These are phyloP conservation scores for Agonopterix alstromeriana DNA, from an alignment of 2,888 invertebrate species.

Conservation along the genomic window DNA sequence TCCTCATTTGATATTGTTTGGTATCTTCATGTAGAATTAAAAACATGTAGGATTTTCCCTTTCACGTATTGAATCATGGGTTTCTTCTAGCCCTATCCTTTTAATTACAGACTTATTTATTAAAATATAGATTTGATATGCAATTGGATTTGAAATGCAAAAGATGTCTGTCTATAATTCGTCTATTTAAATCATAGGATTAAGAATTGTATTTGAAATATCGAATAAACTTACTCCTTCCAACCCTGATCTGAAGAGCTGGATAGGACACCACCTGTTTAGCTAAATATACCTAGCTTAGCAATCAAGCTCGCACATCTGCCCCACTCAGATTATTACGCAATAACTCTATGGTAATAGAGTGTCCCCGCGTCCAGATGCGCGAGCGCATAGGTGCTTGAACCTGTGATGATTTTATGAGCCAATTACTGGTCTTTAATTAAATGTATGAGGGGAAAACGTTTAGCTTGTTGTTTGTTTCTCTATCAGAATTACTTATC, in stretches of 20 bases:
- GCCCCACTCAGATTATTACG: constrained; percentile 61
- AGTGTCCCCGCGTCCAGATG: constrained; percentile 58
- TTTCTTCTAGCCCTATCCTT: no score
- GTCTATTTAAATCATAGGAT: no score
- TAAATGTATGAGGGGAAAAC: neutral
- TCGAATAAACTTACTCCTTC: neutral
- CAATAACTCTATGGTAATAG: constrained; percentile 59
- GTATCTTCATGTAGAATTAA: no score
- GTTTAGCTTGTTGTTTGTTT: neutral
- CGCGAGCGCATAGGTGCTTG: constrained; percentile 14
- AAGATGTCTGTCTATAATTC: neutral
- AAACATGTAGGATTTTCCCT: no score
- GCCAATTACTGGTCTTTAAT: neutral
- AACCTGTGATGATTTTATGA: neutral
- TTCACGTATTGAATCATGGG: no score
- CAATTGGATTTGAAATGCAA: neutral
- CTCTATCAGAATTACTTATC: no score
- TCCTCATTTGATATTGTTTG: no score
- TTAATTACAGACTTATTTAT: neutral
- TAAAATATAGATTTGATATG: neutral
- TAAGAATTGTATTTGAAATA: no score
- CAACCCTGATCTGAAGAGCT: constrained; percentile 43
- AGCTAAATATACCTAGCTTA: constrained; percentile 51
- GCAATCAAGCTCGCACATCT: constrained; percentile 68
- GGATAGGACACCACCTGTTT: constrained; percentile 52